phyloP scores from a whole-genome alignment of 2,113 vertebrate genomes.

The Gnathonemus echidnorhynchus region DNA sequence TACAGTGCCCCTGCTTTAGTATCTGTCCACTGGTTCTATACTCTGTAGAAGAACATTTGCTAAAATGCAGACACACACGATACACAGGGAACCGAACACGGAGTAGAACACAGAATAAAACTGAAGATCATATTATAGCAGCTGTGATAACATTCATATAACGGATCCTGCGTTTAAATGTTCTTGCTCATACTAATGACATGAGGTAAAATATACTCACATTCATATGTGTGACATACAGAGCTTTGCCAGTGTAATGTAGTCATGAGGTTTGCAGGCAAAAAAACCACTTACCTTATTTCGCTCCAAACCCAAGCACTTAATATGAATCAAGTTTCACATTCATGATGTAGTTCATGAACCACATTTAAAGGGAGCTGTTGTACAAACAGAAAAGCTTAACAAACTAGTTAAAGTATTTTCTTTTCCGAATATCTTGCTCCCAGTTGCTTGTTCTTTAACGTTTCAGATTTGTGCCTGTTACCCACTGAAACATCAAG shows the following conservation, averaged over 20 bases:
- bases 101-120: neutral
- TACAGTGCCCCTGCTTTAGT: no score
- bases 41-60: neutral
- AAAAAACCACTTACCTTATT: neutral
- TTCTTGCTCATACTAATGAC: neutral
- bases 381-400: conserved; percentile 42
- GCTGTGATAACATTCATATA: conserved; percentile 5
- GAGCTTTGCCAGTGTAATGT: neutral
- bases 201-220: neutral
- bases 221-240: neutral
- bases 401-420: conserved; percentile 31
- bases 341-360: conserved; percentile 60
- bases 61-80: neutral
- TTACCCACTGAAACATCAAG: neutral
- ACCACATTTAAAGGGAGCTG: conserved; percentile 51
- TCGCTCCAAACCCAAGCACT: neutral
- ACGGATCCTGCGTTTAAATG: neutral
- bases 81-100: neutral
- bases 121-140: neutral
- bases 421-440: neutral
- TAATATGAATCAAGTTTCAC: conserved; percentile 40
- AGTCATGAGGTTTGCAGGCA: neutral
- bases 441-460: neutral
- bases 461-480: neutral
- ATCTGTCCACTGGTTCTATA: conserved; percentile 11